Evolutionary conservation across 2,113 vertebrate genomes (phyloP), one percentile per base, ranked within the genome.

Genomic region (Nerophis lumbriciformis): DNA sequence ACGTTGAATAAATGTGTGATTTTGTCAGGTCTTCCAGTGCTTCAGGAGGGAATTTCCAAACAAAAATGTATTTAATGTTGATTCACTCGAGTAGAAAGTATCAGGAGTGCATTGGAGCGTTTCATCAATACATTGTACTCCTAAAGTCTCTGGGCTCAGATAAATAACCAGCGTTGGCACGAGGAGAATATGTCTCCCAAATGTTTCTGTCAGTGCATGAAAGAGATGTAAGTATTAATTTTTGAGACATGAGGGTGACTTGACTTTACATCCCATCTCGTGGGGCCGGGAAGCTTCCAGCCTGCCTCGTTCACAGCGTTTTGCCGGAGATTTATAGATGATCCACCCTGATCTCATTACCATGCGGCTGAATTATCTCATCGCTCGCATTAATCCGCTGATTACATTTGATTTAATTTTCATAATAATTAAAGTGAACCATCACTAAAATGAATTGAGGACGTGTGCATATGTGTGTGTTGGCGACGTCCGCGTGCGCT

Each of bases 321-420:
- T 77, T 65, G 63, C 61, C 72, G 71, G 76, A 88, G 87, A 87
- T 91, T 88, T 90, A 87, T 85, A 83, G 85, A 83, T 66, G 73
- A 73, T 87, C 84, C 77, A 73, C 78, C 69, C 66, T 35, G 71
- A 76, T 79, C 75, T 76, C 77, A 84, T 84, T 78, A 73, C 69
- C 77, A 66, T 66, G 71, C 75, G 49, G 79, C 77, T 89, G 87
- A 90, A 87, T 89, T 74, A 90, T 88, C 85, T 87, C 82, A 76
- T 88, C 80, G 83, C 79, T 85, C 66, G 63, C 85, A 86, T 89
- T 90, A 90, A 90, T 92, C 87, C 82, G 59, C 66, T 77, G 81
- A 88, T 90, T 88, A 88, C 80, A 78, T 87, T 89, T 89, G 85
- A 90, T 88, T 91, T 90, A 85, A 89, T 90, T 89, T 89, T 88